These are phyloP conservation scores for Valencia hispanica DNA, from an alignment of 2,797 vertebrate genomes.

Conservation along the genomic window DNA sequence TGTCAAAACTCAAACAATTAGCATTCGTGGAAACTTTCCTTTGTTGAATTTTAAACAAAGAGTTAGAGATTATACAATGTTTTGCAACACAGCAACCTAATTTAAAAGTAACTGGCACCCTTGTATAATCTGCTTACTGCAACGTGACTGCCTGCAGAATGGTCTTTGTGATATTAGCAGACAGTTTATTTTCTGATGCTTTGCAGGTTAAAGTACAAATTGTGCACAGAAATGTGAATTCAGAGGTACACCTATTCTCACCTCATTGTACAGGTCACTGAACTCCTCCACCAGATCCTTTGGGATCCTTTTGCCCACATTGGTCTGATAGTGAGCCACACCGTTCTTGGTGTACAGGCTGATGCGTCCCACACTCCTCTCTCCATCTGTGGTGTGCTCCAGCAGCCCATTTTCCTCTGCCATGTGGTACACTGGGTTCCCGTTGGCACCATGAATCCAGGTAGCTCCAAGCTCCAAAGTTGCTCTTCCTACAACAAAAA, in stretches of 20 bases:
- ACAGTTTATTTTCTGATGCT: background rate
- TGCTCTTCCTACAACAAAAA: conserved; percentile 82
- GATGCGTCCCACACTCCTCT: conserved; percentile 94
- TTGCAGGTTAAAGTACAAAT: conserved; percentile 7
- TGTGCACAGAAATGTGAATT: background rate
- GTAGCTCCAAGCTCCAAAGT: conserved; percentile 99
- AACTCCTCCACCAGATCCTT: conserved; percentile 99
- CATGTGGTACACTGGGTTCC: conserved; percentile 99
- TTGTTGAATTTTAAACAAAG: background rate
- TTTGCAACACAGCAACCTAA: background rate
- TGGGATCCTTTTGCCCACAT: conserved; percentile 91
- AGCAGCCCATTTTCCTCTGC: conserved; percentile 96
- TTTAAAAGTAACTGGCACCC: background rate
- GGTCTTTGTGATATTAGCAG: background rate
- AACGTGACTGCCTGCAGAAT: background rate
- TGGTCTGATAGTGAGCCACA: conserved; percentile 97
- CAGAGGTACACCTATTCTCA: conserved; percentile 59
- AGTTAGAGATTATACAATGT: background rate
- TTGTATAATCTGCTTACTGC: conserved; percentile 12
- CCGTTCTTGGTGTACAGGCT: conserved; percentile 97
- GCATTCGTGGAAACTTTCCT: background rate
- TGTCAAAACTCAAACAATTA: background rate
- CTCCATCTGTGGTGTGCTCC: conserved; percentile 93
- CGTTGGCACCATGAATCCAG: conserved; percentile 98
- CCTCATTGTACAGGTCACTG: conserved; percentile 99